Conservation (phyloP, 2,888 invertebrate species). For the Liposcelis brunnea region DNA sequence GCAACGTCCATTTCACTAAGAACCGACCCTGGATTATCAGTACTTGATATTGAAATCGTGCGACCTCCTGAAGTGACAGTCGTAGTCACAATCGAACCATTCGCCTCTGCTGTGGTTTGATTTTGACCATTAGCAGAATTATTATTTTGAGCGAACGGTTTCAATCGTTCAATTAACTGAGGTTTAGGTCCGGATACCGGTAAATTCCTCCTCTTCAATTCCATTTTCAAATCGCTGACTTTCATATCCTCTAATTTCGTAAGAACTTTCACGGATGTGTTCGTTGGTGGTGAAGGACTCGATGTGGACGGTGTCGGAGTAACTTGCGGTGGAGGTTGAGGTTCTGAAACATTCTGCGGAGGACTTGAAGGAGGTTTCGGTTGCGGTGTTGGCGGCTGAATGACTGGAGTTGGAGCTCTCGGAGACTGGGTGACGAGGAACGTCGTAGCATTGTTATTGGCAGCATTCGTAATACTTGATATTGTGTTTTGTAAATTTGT, state of each 20-base stretch:
- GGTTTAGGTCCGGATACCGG: slow-evolving; percentile 95
- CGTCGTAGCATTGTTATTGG: too few relatives aligned
- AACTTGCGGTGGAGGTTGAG: neutral
- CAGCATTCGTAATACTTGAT: too few relatives aligned
- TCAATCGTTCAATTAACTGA: slow-evolving; percentile 78
- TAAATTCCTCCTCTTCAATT: slow-evolving; percentile 80
- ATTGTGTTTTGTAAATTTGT: too few relatives aligned
- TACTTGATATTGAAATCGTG: slow-evolving; percentile 21
- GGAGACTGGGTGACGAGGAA: too few relatives aligned
- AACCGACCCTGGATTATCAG: slow-evolving; percentile 22
- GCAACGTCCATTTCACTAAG: too few relatives aligned
- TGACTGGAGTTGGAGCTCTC: too few relatives aligned
- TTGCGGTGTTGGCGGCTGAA: too few relatives aligned
- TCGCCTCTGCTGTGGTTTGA: slow-evolving; percentile 21
- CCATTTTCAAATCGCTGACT: slow-evolving; percentile 85
- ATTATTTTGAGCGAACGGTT: slow-evolving; percentile 26
- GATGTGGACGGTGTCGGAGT: neutral
- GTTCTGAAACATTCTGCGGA: too few relatives aligned
- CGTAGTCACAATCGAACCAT: slow-evolving; percentile 26
- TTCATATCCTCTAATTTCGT: slow-evolving; percentile 10
- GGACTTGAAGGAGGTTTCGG: too few relatives aligned
- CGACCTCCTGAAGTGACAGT: slow-evolving; percentile 27
- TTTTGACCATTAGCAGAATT: slow-evolving; percentile 15
- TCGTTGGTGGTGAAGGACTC: neutral
- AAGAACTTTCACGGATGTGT: slow-evolving; percentile 5